Conservation (phyloP, 2,113 vertebrate species). For the Thalassoma bifasciatum region DNA sequence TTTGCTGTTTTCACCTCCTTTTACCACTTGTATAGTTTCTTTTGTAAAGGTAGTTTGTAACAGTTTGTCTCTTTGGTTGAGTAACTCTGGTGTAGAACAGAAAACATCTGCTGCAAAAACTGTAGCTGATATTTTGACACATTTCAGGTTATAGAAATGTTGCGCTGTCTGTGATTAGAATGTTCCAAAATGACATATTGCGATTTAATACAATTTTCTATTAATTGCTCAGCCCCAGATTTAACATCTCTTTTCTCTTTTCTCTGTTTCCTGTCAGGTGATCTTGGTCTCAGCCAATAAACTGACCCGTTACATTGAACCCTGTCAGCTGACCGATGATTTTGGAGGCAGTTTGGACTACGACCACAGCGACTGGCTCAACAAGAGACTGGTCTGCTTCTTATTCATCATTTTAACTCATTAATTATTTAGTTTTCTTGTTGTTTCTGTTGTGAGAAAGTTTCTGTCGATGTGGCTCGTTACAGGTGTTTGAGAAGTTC, state of each 20-base stretch:
- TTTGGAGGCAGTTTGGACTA: conserved; percentile 96
- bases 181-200: no score
- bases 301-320: conserved; percentile 97
- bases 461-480: not conserved
- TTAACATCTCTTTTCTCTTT: not conserved
- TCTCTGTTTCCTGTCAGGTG: conserved; percentile 84
- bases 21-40: no score
- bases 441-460: not conserved
- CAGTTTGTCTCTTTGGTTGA: no score
- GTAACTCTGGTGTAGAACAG: no score
- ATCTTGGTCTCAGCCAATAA: conserved; percentile 99
- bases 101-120: no score
- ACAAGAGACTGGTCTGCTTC: conserved; percentile 91
- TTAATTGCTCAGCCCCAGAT: no score
- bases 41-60: no score
- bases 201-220: no score
- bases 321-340: conserved; percentile 96
- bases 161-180: no score
- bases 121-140: no score
- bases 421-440: not conserved
- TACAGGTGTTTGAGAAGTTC: conserved; percentile 98
- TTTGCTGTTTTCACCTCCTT: no score
- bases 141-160: no score
- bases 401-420: fast-evolving
- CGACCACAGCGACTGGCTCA: conserved; percentile 98